Evolutionary conservation across 2,113 vertebrate genomes (phyloP), one percentile per base, ranked within the genome.

Genomic region (Emydura subglobosa): DNA sequence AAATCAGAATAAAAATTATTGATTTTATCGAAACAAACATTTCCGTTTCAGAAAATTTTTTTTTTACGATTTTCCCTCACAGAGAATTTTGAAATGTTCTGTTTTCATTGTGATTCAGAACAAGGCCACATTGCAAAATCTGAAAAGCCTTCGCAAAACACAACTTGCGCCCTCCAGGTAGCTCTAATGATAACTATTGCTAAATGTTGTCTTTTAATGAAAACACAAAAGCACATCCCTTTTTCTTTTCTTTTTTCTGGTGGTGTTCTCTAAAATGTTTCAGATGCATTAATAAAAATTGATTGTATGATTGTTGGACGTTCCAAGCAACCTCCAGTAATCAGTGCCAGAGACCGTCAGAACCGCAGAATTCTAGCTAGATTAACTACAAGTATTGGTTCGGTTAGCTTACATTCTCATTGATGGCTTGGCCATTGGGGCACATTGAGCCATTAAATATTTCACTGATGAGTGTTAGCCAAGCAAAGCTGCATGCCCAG

Each of bases 321-420:
- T 68, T n/a, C 51, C 4, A 2, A 11, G 1, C 11, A 4, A 0
- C 34, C 44, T 0, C 0, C 8, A 3, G 12, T 1, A 5, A 42
- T 3, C 78, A 1, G 42, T 1, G 80, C 78, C 14, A 3, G 83
- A n/a, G 55, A 31, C 12, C 16, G 3, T 7, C 51, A 2, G 59
- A 4, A 0, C 12, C 16, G 21, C 55, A 51, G 54, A 10, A 25
- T 1, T 39, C 68, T 13, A 5, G 82, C 74, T 87, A 24, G 39
- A 57, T 3, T 11, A 31, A 14, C 1, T 0, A 14, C 59, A 76
- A 11, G 16, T 3, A 3, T 1, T 0, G 76, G 55, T 79, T 55
- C 55, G 2, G 68, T 2, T 1, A 42, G 59, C 83, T 0, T 54
- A 12, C 81, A 22, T n/a, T 61, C 68, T 57, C 51, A 0, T 0